A percentile compares a stretch with the other conserved stretches of the same genome.
Evolutionary conservation across 2,797 vertebrate genomes (phyloP).

Genomic region (Macropus fuliginosus): DNA sequence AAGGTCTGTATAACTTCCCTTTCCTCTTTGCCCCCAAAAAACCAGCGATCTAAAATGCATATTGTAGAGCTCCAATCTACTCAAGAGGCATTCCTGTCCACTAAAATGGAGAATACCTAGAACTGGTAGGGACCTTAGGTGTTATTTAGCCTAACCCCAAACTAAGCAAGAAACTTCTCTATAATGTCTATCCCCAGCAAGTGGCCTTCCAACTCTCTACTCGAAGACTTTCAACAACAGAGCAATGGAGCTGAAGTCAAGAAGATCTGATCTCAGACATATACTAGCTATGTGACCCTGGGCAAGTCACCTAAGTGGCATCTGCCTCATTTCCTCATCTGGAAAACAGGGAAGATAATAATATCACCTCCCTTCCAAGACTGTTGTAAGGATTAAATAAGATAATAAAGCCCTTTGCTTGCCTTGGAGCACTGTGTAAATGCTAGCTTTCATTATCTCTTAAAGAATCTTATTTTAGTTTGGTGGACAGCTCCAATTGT

Average conservation of each 20-base stretch:
- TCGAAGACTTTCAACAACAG: not conserved
- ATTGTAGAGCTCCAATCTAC: not conserved
- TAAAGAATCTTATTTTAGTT: not conserved
- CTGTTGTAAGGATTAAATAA: not conserved
- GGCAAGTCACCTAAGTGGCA: not conserved
- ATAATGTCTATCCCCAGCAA: not conserved
- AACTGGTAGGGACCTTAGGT: not conserved
- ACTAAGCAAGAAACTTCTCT: not conserved
- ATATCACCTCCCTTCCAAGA: not conserved
- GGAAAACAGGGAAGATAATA: not conserved
- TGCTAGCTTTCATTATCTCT: not conserved
- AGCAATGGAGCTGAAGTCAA: not conserved
- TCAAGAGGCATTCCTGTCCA: not conserved
- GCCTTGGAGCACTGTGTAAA: not conserved
- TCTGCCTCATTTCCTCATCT: not conserved
- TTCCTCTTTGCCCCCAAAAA: not conserved
- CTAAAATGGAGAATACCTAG: not conserved
- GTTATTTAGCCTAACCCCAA: not conserved
- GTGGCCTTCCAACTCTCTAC: not conserved
- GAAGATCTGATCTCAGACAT: not conserved
- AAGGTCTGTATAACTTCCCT: slow-evolving; percentile 4
- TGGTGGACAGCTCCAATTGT: not conserved
- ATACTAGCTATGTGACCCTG: not conserved
- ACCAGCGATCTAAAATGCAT: not conserved
- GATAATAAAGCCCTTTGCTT: not conserved